These are phyloP conservation scores for Sebastes fasciatus DNA, from an alignment of 2,113 vertebrate genomes.

Conservation along the genomic window DNA sequence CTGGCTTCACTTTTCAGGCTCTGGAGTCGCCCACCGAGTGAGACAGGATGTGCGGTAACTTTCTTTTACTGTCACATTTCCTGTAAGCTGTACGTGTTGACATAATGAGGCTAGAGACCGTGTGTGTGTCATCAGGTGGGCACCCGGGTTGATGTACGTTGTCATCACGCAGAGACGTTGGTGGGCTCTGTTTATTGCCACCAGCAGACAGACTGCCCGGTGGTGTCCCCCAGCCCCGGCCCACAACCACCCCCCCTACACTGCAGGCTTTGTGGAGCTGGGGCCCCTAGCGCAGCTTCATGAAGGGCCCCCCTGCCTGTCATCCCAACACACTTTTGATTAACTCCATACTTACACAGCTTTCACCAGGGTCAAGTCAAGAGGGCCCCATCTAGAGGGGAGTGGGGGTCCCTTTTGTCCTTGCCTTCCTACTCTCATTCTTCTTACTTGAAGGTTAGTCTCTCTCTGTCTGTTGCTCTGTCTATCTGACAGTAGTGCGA, in stretches of 20 bases:
- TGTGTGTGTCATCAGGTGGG: slow-evolving; percentile 45
- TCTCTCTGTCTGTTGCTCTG: slow-evolving; percentile 23
- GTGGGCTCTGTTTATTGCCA: slow-evolving; percentile 67
- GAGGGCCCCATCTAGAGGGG: slow-evolving; percentile 26
- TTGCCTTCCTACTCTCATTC: slow-evolving; percentile 6
- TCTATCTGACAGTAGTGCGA: slow-evolving; percentile 3
- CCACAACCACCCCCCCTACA: slow-evolving; percentile 18
- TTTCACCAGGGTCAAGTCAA: slow-evolving; percentile 67
- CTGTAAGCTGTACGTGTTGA: slow-evolving; percentile 21
- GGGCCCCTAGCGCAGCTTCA: slow-evolving; percentile 60
- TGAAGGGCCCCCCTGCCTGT: slow-evolving; percentile 67
- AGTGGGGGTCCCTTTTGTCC: slow-evolving; percentile 30
- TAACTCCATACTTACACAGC: slow-evolving; percentile 74
- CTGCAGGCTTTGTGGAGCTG: slow-evolving; percentile 68
- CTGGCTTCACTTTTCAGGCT: no score
- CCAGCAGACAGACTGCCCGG: slow-evolving; percentile 54
- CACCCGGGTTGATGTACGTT: slow-evolving; percentile 20
- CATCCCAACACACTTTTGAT: slow-evolving; percentile 79
- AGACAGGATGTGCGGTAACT: not conserved
- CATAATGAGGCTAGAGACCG: not conserved
- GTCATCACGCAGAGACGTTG: slow-evolving; percentile 47
- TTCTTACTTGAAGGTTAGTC: slow-evolving; percentile 7
- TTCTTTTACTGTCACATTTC: slow-evolving; percentile 25
- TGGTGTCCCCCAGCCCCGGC: slow-evolving; percentile 8
- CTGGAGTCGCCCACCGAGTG: not conserved